Base-by-base conservation (phyloP, 2,888 invertebrate species). In the Trypoxylon attenuatum region DNA sequence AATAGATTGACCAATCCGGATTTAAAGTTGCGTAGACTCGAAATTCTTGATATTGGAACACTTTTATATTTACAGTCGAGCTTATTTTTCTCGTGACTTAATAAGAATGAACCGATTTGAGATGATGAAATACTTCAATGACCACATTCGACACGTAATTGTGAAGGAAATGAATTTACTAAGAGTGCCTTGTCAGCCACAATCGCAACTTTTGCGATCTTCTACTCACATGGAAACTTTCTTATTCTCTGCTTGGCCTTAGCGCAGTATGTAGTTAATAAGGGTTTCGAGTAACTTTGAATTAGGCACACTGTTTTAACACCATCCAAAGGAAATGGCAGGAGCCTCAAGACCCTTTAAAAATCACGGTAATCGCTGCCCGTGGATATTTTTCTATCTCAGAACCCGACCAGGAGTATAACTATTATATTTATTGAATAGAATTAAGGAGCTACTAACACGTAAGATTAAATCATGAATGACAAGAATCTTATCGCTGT, bases 371-470 rank as follows among this genome's bases (percentile, higher is more conserved):
- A n/a, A n/a, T n/a, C n/a, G n/a, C n/a, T n/a, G n/a, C n/a, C n/a
- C 60, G 33, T 18, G 55, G 76, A 84, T 84, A 84, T 82, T 82
- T 84, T 82, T 81, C 71, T 78, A 83, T n/a, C 76, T 70, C 69
- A 81, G 70, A 57, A 79, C 69, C 80, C 77, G 66, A 64, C 59
- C 71, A 71, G 76, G 79, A 84, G 81, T 82, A 83, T 83, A 83
- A 82, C 43, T 70, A 82, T 80, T 81, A 33, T 33, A 33, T 83
- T 73, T 73, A 71, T 77, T 67, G 66, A 69, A n/a, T 77, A 76
- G 78, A 59, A 55, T 65, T 67, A 61, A 69, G 68, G 58, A 65
- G 4, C 33, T 70, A 76, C 71, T 76, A 72, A 63, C 63, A 69
- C 68, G 72, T 33, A 33, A 73, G 53, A 72, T 63, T 77, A 78